phyloP scores from a whole-genome alignment of 2,797 vertebrate genomes.

The Argya squamiceps region DNA sequence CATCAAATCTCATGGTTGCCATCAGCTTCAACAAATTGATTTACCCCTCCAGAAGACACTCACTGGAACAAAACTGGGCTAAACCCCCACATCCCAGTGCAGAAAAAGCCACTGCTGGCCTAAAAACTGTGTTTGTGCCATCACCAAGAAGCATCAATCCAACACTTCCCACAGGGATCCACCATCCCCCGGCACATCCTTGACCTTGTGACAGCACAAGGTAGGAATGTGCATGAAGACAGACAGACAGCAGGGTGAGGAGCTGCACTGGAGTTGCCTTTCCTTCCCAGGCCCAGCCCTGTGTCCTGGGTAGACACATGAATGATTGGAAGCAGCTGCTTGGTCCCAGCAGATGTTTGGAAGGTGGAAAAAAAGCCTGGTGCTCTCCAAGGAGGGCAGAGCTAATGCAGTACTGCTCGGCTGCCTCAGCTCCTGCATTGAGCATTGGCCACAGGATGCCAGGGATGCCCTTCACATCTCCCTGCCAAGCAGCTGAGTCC shows the following conservation, averaged over 20 bases:
- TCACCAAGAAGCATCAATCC: neutral
- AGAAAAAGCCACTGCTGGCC: neutral
- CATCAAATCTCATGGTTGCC: neutral
- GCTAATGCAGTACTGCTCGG: neutral
- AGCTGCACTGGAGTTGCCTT: neutral
- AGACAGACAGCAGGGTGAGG: neutral
- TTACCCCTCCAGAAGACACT: neutral
- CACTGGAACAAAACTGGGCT: neutral
- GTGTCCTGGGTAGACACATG: rapidly evolving
- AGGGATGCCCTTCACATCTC: neutral
- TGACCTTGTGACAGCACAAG: neutral
- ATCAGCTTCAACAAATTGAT: neutral
- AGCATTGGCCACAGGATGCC: neutral
- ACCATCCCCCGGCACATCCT: neutral
- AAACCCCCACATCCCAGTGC: neutral
- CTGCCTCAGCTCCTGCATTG: neutral
- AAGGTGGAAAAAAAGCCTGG: neutral
- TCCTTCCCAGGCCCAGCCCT: neutral
- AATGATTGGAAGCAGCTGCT: conserved; percentile 24
- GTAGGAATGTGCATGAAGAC: neutral
- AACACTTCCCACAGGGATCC: neutral
- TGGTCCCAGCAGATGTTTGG: neutral
- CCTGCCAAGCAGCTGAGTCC: neutral
- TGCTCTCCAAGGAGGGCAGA: neutral
- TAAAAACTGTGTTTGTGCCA: neutral